phyloP scores from a whole-genome alignment of 2,113 vertebrate species.

The Neogale vison region DNA sequence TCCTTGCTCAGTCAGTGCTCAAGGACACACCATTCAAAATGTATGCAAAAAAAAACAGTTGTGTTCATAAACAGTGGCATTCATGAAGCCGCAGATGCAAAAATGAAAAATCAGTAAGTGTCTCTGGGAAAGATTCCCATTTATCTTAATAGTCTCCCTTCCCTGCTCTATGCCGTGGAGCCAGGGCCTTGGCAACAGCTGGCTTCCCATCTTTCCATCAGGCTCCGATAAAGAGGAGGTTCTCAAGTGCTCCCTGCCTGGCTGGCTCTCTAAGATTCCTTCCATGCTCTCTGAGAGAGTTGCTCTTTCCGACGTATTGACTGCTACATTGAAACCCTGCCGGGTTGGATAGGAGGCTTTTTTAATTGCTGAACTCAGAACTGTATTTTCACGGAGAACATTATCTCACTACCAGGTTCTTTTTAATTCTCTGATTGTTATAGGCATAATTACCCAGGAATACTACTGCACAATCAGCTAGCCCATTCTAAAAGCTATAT shows the following conservation, averaged over 20 bases:
- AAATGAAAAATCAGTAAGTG: neutral
- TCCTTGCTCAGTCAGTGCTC: neutral
- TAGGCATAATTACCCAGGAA: neutral
- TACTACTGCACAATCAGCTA: neutral
- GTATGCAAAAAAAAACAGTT: neutral
- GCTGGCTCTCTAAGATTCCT: neutral
- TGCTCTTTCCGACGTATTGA: neutral
- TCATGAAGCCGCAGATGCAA: neutral
- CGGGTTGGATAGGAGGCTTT: neutral
- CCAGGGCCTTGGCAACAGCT: no score
- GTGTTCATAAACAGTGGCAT: neutral
- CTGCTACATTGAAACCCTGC: neutral
- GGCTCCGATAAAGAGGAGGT: neutral
- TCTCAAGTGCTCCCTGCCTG: neutral
- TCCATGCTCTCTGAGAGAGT: neutral
- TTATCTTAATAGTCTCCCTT: neutral
- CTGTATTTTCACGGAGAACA: constrained; percentile 9
- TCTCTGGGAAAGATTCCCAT: neutral
- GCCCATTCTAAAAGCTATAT: neutral
- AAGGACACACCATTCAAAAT: neutral
- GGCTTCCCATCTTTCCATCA: neutral
- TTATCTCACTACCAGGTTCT: neutral
- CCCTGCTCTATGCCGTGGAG: neutral
- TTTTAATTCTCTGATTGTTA: neutral
- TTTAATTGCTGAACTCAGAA: neutral